phyloP scores from a whole-genome alignment of 2,113 vertebrate genomes.

The Entelurus aequoreus region DNA sequence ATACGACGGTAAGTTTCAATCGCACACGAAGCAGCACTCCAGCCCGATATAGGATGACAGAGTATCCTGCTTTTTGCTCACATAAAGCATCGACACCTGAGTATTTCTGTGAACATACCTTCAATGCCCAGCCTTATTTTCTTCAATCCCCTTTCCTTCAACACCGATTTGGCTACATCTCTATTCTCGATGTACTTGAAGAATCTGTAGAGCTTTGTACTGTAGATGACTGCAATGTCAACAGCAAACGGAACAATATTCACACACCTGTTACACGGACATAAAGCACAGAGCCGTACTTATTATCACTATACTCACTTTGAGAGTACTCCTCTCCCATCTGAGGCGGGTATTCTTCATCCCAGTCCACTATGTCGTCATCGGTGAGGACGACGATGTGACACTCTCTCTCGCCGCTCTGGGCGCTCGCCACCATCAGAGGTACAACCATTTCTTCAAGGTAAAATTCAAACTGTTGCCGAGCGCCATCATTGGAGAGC shows the following conservation, averaged over 20 bases:
- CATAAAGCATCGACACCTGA: background rate
- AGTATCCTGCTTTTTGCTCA: no score
- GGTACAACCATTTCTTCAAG: conserved; percentile 98
- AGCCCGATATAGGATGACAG: background rate
- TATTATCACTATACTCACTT: conserved; percentile 71
- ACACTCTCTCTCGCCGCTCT: conserved; percentile 94
- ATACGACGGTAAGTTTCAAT: background rate
- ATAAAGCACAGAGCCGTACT: background rate
- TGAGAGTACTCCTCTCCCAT: conserved; percentile 99
- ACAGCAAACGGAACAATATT: conserved; percentile 4
- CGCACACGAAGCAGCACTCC: background rate
- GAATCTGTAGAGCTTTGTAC: conserved; percentile 98
- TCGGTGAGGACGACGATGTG: conserved; percentile 98
- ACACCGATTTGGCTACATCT: conserved; percentile 96
- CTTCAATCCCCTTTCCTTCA: conserved; percentile 96
- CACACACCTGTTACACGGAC: background rate
- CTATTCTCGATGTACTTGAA: conserved; percentile 99
- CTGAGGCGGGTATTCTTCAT: conserved; percentile 97
- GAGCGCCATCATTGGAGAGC: conserved; percentile 95
- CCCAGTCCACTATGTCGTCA: conserved; percentile 98
- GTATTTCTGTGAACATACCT: conserved; percentile 75
- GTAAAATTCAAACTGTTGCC: conserved; percentile 94
- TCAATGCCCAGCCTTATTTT: conserved; percentile 97
- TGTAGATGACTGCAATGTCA: conserved; percentile 89
- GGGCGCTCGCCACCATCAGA: conserved; percentile 95